Base-by-base conservation (phyloP, 1,140 invertebrate genomes). In the Drosophila biarmipes region DNA sequence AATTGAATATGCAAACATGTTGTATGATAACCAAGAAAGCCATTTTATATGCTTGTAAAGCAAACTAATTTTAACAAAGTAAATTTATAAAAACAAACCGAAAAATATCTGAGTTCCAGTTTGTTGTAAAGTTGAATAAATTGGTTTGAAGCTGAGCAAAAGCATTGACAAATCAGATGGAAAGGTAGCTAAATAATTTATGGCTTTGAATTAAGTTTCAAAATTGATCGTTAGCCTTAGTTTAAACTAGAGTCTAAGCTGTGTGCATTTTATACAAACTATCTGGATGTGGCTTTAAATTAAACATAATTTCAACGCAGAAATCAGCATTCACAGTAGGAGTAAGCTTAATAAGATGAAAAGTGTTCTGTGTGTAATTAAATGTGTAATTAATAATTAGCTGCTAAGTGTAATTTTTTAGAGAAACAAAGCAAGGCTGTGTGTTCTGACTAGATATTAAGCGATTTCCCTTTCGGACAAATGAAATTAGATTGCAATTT, bases 371-470 rank as follows among this genome's bases (percentile, higher is more conserved):
- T 57, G 69, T 84, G 78, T 86, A 87, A 87, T 80, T 78, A 78
- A 85, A 63, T 87, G 73, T 87, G 73, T 76, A 76, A 67, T 69
- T 64, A 48, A 56, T 37, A 29, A 42, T 19, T 82, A 89, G 54
- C 48, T 7, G 27, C 27, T 89, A 89, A 87, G 79, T 87, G 84
- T 87, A 87, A 89, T 89, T 84, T 89, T 87, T 69, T 89, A 86
- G 78, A 89, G 84, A 90, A 91, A 91, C 90, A 91, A 91, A 91
- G 90, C 90, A 91, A 90, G 90, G 90, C 90, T 91, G 90, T 91
- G 90, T 91, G 76, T 91, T 91, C 90, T 91, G 84, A 86, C 48
- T 87, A 86, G 71, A 77, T 48, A 35, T 38, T 73, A 87, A 90
- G 67, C 49, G 31, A 62, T 48, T 63, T 45, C 53, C 73, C 46